These are phyloP conservation scores for Neoascia interrupta DNA, from an alignment of 2,888 invertebrate genomes.

Conservation along the genomic window DNA sequence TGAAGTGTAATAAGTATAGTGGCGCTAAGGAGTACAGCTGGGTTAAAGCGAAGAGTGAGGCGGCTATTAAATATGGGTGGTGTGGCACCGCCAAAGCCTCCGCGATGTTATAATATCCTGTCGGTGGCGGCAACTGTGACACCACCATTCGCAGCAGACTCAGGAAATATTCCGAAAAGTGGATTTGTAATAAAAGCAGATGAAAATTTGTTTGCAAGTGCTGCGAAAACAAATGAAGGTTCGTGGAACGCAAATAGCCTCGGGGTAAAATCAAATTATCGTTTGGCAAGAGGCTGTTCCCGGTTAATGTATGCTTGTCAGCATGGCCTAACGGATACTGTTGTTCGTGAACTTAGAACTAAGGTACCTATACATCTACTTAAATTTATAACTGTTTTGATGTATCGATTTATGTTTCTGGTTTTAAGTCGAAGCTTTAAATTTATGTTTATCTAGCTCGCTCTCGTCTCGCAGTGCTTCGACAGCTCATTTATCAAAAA, in stretches of 20 bases:
- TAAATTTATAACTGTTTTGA: slow-evolving; percentile 1
- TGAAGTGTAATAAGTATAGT: slow-evolving; percentile 62
- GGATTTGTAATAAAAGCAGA: slow-evolving; percentile 51
- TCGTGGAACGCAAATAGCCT: slow-evolving; percentile 37
- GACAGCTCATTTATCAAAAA: too few relatives aligned
- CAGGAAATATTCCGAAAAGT: slow-evolving; percentile 44
- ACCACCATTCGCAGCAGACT: slow-evolving; percentile 25
- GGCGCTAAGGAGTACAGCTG: slow-evolving; percentile 49
- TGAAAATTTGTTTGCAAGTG: slow-evolving; percentile 50
- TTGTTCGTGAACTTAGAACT: slow-evolving; percentile 86
- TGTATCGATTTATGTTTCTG: too few relatives aligned
- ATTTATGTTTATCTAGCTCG: too few relatives aligned
- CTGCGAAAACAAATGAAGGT: slow-evolving; percentile 43
- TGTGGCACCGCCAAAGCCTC: slow-evolving; percentile 63
- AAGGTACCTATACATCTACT: slow-evolving; percentile 82
- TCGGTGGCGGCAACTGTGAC: slow-evolving; percentile 27
- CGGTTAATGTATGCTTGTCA: slow-evolving; percentile 95
- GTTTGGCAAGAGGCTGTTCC: slow-evolving; percentile 86
- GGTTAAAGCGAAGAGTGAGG: slow-evolving; percentile 51
- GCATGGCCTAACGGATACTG: slow-evolving; percentile 89
- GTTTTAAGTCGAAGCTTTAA: too few relatives aligned
- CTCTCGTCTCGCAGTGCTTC: too few relatives aligned
- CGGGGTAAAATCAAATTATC: slow-evolving; percentile 71
- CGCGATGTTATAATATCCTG: slow-evolving; percentile 61
- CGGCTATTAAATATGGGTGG: slow-evolving; percentile 54